Evolutionary conservation across 2,113 vertebrate species (phyloP), one percentile per base, ranked within the genome.

Genomic region (Ictalurus furcatus): DNA sequence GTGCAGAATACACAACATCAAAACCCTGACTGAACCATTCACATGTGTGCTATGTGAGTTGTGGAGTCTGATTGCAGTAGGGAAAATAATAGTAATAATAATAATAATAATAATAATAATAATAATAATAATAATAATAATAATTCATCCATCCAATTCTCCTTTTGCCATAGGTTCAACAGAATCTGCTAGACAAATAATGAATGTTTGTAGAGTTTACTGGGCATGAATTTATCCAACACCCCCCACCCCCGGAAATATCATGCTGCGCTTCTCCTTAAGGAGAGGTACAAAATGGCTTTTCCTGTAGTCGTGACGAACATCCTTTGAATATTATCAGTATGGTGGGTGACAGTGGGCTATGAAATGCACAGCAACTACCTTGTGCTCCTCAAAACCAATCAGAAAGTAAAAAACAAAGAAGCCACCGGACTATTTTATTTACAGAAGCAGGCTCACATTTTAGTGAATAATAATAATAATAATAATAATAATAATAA

Each of bases 41-140:
- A 48, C 44, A 73, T 40, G 30, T 73, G 17, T 6, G 12, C 12
- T 30, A 69, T n/a, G 28, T 30, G 28, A 19, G 14, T 19, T 21
- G 30, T 40, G 21, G 28, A 25, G 37, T 44, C 17, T 48, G 13
- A 78, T 13, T 13, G 4, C 23, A 78, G 1, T 28, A 25, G 65
- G 65, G 16, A 61, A 61, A 6, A 37, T 67, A 67, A n/a, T 67
- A n/a, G 4, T 44, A 44, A 44, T 44, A 44, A 54, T 17, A n/a
- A n/a, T 67, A 67, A n/a, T 67, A 71, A 71, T 71, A 71, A 34
- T 71, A 34, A 71, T 71, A 71, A 71, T 65, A 19, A 40, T 76
- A 48, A 44, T 76, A 48, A 40, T 76, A 25, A 40, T 76, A 25
- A 76, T 44, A 34, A 40, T 48, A 25, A 44, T 76, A 25, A 40